phyloP scores from a whole-genome alignment of 2,888 invertebrate species.

The Nasonovia ribisnigri region DNA sequence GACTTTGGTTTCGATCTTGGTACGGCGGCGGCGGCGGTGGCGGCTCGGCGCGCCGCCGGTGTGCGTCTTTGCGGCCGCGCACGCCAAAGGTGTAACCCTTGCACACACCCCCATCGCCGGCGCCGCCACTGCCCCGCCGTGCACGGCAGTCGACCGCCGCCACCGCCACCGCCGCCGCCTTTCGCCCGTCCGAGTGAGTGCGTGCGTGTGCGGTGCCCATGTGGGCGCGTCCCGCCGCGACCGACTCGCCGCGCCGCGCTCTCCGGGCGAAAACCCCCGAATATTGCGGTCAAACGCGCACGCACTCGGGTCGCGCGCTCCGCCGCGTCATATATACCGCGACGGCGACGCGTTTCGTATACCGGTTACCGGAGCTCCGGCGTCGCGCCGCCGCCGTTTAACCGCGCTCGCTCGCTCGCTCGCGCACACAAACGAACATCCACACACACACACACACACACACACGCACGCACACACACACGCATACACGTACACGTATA shows the following conservation, averaged over 20 bases:
- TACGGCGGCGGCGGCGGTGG: conserved; percentile 41
- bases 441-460: background rate
- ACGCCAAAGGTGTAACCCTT: conserved; percentile 64
- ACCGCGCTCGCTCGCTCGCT: background rate
- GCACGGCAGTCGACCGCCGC: background rate
- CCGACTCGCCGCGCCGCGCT: conserved; percentile 31
- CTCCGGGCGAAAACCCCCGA: conserved; percentile 55
- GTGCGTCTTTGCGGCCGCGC: conserved; percentile 63
- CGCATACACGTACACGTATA: background rate
- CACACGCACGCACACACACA: background rate
- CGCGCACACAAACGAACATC: background rate
- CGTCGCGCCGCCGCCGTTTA: conserved; percentile 25
- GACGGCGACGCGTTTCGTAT: conserved; percentile 28
- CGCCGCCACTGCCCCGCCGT: background rate
- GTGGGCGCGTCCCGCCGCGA: conserved; percentile 61
- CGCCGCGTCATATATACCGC: conserved; percentile 36
- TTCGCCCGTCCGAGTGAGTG: background rate
- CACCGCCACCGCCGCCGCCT: conserved; percentile 2
- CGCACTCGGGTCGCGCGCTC: conserved; percentile 49
- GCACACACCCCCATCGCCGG: conserved; percentile 2
- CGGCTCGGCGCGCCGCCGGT: conserved; percentile 38
- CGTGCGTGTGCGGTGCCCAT: conserved; percentile 44
- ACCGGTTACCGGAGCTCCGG: conserved; percentile 40
- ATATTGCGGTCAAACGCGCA: conserved; percentile 63
- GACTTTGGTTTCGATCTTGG: conserved; percentile 63